Conservation (phyloP, 2,888 invertebrate species). For the Dorcus parallelipipedus region DNA sequence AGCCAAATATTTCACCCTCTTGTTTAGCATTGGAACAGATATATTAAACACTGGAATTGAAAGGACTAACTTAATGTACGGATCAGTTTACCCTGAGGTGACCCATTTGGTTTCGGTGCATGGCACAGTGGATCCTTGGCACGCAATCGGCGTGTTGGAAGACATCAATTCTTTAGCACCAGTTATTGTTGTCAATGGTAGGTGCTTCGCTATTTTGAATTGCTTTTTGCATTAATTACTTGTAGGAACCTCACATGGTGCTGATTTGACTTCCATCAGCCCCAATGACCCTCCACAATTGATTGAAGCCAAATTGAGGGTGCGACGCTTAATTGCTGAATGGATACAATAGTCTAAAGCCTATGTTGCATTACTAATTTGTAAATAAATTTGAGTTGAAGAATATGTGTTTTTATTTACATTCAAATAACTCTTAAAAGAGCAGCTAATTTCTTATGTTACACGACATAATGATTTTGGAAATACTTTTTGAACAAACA, state of each 20-base stretch:
- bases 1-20: too few relatives aligned
- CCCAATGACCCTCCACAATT: conserved; percentile 21
- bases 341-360: conserved; percentile 21
- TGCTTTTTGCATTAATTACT: not conserved
- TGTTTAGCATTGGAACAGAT: conserved; percentile 4
- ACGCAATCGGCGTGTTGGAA: conserved; percentile 52
- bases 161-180: conserved; percentile 36
- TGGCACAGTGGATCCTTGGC: conserved; percentile 61
- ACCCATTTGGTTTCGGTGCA: conserved; percentile 57
- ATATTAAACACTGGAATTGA: conserved; percentile 11
- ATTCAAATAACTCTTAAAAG: too few relatives aligned
- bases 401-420: too few relatives aligned
- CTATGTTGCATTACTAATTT: too few relatives aligned
- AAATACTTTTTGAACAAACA: too few relatives aligned
- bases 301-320: conserved; percentile 23
- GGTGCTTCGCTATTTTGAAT: not conserved
- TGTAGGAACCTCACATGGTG: conserved; percentile 32
- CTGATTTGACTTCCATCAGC: conserved; percentile 25
- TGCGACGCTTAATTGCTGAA: conserved; percentile 24
- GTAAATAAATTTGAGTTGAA: too few relatives aligned
- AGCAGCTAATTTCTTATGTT: too few relatives aligned
- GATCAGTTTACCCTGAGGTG: conserved; percentile 27
- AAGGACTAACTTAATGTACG: conserved; percentile 17
- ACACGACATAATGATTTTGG: too few relatives aligned
- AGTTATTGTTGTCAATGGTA: conserved; percentile 24